Base-by-base conservation (phyloP, 2,888 invertebrate species). In the Heteromyza rotundicornis region DNA sequence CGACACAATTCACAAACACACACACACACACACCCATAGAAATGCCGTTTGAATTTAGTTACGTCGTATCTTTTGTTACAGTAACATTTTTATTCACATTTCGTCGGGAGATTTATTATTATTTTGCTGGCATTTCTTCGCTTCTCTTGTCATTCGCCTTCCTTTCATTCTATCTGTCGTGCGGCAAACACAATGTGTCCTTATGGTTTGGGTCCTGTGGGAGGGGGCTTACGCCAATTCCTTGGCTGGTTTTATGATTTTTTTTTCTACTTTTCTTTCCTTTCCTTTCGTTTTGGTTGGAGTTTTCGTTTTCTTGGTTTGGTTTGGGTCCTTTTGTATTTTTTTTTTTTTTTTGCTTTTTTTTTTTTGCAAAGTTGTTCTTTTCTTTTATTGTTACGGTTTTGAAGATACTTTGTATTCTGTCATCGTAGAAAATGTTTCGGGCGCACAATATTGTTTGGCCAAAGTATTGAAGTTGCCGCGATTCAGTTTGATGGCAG, bases 391-490 rank as follows among this genome's bases (percentile, higher is more conserved):
- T 80, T 80, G 79, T 80, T 80, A 77, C 78, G 78, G 79, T 80
- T 78, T 78, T 75, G n/a, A n/a, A 73, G 80, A 77, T 80, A 79
- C 81, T 79, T 79, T 80, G 79, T 80, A 79, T 79, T 78, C 79
- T 80, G 80, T 80, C 80, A 80, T 74, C 81, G 80, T 80, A 55
- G 58, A 44, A 64, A 69, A 66, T 69, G 64, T 67, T 66, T 63
- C 64, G 61, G 61, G 64, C 66, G 59, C 62, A 61, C 65, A 65
- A 64, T 67, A 65, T 64, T 57, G 56, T 50, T 55, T 19, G 20
- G 12, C 5, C n/a, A 53, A n/a, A 35, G 49, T 55, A 35, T 49
- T 50, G 55, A 55, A 70, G 75, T 36, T 56, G 54, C n/a, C n/a
- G n/a, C n/a, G n/a, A n/a, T n/a, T n/a, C n/a, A n/a, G n/a, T n/a